These are phyloP conservation scores for Sinocyclocheilus maitianheensis DNA, from an alignment of 2,113 vertebrate species.

Conservation along the genomic window DNA sequence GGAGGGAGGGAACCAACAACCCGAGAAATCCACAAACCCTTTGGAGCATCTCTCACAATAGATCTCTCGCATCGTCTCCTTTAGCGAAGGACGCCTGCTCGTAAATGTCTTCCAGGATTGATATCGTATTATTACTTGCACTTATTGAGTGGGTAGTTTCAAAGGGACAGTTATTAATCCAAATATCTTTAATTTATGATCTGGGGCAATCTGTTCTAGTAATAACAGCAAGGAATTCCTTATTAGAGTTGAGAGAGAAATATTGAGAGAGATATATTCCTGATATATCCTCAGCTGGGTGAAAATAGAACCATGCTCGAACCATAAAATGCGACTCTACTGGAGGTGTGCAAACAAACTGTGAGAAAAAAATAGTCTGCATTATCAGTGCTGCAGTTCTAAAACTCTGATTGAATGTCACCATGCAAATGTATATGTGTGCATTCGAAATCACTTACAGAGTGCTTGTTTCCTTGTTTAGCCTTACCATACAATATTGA, in stretches of 20 bases:
- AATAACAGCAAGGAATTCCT: conserved; percentile 62
- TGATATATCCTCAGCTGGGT: conserved; percentile 55
- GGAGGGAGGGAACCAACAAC: conserved; percentile 48
- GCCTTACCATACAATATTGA: neutral
- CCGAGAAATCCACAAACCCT: neutral
- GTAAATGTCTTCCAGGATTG: conserved; percentile 71
- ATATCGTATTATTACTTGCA: conserved; percentile 60
- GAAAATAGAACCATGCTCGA: conserved; percentile 56
- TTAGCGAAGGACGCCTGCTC: conserved; percentile 61
- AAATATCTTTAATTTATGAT: conserved; percentile 67
- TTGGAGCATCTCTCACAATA: conserved; percentile 19
- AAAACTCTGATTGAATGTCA: conserved; percentile 4
- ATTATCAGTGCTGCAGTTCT: neutral
- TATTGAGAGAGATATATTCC: conserved; percentile 36
- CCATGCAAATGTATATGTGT: neutral
- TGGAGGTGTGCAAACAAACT: conserved; percentile 26
- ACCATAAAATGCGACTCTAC: conserved; percentile 57
- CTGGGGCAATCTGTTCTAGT: conserved; percentile 57
- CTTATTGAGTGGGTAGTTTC: conserved; percentile 60
- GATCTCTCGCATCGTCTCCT: conserved; percentile 15
- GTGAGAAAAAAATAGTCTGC: neutral
- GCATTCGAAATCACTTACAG: neutral
- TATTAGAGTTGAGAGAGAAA: conserved; percentile 57
- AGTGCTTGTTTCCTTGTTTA: neutral
- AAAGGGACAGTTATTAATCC: conserved; percentile 63